A percentile compares a stretch with the other conserved stretches of the same genome.
These are phyloP conservation scores for Caenorhabditis sp. DNA, from an alignment of 2,888 invertebrate genomes.

Conservation along the genomic window DNA sequence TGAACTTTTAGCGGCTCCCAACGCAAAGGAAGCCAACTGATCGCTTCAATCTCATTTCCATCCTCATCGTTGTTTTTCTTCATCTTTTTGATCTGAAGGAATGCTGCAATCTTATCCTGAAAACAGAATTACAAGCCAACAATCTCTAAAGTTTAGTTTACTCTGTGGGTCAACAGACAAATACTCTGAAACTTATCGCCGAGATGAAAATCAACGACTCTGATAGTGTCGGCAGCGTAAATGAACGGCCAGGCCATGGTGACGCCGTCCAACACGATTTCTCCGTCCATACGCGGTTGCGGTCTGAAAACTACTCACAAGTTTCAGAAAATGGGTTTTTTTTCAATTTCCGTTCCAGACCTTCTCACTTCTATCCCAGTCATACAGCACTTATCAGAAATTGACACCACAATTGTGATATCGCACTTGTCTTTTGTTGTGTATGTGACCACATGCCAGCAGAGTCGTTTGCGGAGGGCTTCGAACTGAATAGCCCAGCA, in stretches of 20 bases:
- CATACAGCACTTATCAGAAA: constrained; percentile 16
- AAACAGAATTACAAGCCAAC: neutral
- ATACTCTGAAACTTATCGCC: neutral
- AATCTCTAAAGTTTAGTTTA: neutral
- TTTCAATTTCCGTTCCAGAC: neutral
- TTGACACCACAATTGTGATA: constrained; percentile 2
- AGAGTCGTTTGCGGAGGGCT: neutral
- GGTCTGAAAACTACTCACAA: constrained; percentile 1
- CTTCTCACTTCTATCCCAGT: constrained; percentile 16
- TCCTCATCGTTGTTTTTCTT: too few relatives aligned
- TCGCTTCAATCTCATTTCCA: too few relatives aligned
- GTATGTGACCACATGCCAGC: constrained; percentile 5
- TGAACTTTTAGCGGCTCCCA: neutral
- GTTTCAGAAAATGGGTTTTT: neutral
- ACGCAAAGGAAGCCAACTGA: neutral
- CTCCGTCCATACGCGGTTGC: neutral
- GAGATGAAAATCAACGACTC: neutral
- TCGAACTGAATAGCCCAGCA: constrained; percentile 22
- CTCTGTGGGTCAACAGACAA: constrained; percentile 5
- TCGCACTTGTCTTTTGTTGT: neutral
- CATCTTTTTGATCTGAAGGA: neutral
- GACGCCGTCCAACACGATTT: neutral
- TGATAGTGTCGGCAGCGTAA: neutral
- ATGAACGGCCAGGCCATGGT: constrained; percentile 15
- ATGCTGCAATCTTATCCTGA: constrained; percentile 11